These are phyloP conservation scores for Tethya wilhelma DNA, from an alignment of 37 sponge, comb jelly and placozoan genomes.

Conservation along the genomic window DNA sequence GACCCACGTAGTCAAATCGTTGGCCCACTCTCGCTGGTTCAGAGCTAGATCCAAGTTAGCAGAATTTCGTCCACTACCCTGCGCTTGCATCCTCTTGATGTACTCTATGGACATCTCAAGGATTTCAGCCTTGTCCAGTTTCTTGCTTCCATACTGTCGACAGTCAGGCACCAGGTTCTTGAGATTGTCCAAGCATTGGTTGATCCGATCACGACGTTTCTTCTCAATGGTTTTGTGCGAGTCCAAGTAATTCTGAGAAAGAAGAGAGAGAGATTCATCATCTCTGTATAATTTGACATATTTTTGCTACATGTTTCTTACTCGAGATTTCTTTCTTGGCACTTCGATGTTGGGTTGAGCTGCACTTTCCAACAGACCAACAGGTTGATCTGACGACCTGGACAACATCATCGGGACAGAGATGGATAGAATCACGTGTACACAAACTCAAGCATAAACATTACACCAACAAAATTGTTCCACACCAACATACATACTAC, in stretches of 20 bases:
- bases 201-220: slow-evolving; percentile 87
- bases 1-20: slow-evolving; percentile 84
- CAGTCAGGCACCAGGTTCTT: slow-evolving; percentile 86
- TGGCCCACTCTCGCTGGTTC: slow-evolving; percentile 79
- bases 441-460: too few species aligned
- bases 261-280: not conserved
- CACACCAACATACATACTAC: too few species aligned
- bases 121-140: slow-evolving; percentile 91
- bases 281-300: too few species aligned
- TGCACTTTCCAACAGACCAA: not conserved
- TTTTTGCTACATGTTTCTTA: too few species aligned
- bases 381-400: not conserved
- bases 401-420: not conserved
- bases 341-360: slow-evolving; percentile 36
- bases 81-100: slow-evolving; percentile 65
- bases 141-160: slow-evolving; percentile 86
- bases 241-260: slow-evolving; percentile 78
- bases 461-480: too few species aligned
- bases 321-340: slow-evolving; percentile 83
- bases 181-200: slow-evolving; percentile 54
- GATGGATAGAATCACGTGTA: too few species aligned
- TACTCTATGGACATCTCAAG: slow-evolving; percentile 91
- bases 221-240: slow-evolving; percentile 93
- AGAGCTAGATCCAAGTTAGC: slow-evolving; percentile 36
- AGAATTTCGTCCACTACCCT: slow-evolving; percentile 11